phyloP scores from a whole-genome alignment of 2,888 invertebrate genomes.

The Cheilosia soror region DNA sequence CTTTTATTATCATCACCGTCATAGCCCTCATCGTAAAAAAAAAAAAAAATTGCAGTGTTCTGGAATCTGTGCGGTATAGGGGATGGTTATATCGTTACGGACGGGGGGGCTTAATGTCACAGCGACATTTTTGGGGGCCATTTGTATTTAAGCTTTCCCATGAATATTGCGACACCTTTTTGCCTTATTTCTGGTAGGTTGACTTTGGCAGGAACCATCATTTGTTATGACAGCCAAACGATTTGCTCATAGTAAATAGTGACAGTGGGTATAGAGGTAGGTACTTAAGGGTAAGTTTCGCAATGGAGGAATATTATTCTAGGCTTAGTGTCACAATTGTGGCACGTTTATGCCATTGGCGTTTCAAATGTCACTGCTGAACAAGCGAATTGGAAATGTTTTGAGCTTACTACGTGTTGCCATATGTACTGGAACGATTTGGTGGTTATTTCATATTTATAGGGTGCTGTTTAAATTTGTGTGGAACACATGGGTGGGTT shows the following conservation, averaged over 20 bases:
- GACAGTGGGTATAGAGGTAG: neutral
- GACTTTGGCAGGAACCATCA: constrained; percentile 15
- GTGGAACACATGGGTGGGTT: too few relatives aligned
- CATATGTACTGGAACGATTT: too few relatives aligned
- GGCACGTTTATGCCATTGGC: constrained; percentile 3
- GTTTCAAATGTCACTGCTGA: too few relatives aligned
- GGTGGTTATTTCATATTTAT: too few relatives aligned
- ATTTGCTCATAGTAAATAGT: constrained; percentile 20
- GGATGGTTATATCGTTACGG: neutral
- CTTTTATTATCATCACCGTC: constrained; percentile 9
- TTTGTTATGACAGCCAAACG: constrained; percentile 15
- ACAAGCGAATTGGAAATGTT: too few relatives aligned
- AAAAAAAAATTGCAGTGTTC: neutral
- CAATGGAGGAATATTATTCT: constrained; percentile 16
- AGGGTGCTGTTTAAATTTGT: too few relatives aligned
- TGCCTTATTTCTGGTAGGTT: neutral
- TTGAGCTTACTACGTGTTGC: too few relatives aligned
- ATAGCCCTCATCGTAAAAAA: constrained; percentile 4
- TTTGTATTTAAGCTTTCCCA: constrained; percentile 23
- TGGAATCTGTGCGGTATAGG: neutral
- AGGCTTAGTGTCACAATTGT: constrained; percentile 13
- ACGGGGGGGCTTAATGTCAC: constrained; percentile 21
- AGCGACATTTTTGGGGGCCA: constrained; percentile 5
- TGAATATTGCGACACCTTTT: neutral
- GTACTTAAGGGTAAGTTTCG: neutral